phyloP scores from a whole-genome alignment of 2,113 vertebrate species.

The Carollia perspicillata region DNA sequence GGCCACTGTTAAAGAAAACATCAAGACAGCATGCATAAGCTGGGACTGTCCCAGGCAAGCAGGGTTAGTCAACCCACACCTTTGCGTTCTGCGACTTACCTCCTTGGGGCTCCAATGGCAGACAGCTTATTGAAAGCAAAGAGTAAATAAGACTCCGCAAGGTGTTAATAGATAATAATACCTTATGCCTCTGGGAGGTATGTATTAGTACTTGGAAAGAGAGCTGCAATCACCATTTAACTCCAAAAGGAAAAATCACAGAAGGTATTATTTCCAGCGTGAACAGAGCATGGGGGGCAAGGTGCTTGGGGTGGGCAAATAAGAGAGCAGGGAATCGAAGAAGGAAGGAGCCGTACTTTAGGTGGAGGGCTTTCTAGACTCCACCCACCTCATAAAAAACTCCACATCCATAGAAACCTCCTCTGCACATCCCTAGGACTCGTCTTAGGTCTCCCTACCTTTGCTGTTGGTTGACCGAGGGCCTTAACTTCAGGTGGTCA shows the following conservation, averaged over 20 bases:
- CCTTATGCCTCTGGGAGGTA: neutral
- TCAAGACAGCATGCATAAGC: too few species aligned
- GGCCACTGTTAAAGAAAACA: neutral
- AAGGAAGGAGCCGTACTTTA: neutral
- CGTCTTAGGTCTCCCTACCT: neutral
- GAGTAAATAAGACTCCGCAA: neutral
- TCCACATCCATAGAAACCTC: neutral
- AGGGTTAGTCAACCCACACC: neutral
- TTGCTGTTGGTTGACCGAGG: neutral
- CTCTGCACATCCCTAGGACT: neutral
- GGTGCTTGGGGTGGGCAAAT: neutral
- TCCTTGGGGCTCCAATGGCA: neutral
- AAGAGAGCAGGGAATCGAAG: neutral
- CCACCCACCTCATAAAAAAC: neutral
- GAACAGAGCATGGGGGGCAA: neutral
- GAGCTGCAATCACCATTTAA: neutral
- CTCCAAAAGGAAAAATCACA: neutral
- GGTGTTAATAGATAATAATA: neutral
- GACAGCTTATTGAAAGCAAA: neutral
- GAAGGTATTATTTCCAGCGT: neutral
- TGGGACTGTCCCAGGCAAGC: neutral
- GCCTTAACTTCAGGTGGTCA: neutral
- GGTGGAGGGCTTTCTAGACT: neutral
- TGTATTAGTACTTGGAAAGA: neutral
- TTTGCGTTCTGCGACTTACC: neutral